Evolutionary conservation across 2,797 vertebrate species (phyloP), one percentile per base, ranked within the genome.

Genomic region (Botia almorhae): DNA sequence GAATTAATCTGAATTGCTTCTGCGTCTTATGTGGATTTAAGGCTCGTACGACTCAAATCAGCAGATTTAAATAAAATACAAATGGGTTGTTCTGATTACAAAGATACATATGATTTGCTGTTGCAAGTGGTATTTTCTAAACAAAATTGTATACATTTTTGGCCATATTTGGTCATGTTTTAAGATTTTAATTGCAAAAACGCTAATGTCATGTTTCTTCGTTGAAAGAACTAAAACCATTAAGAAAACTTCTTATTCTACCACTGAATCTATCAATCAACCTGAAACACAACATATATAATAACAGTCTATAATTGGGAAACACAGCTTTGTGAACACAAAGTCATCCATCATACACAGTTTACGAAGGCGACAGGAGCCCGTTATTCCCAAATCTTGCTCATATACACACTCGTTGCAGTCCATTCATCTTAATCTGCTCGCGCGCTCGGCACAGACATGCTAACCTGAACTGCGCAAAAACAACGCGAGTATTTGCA

Each of bases 281-380:
- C 39, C 39, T n/a, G 2, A 64, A 65, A 76, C 33, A 69, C 53
- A 43, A 7, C 46, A 17, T 17, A 21, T 29, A 63, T 1, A 33
- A 19, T 60, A n/a, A 46, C 48, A 39, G 70, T 29, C 53, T 33
- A 19, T 29, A 50, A 67, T n/a, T 70, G 51, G 26, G 36, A n/a
- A 70, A 68, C 17, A 51, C 48, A 33, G 56, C 5, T 16, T 60
- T 33, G 64, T 21, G 61, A 64, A 51, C 67, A 68, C 19, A 60
- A 69, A 17, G 68, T 17, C 48, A 73, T 72, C 73, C 53, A 73
- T 73, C 73, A 80, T 4, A 36, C 29, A 7, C 50, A 70, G 39
- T 58, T 80, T 73, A 80, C 50, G 29, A 68, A 67, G 69, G 73
- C 3, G 5, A 48, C 11, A 43, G 17, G 64, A 67, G 67, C 43